phyloP scores from a whole-genome alignment of 2,888 invertebrate genomes.

The Macrosiphum euphorbiae region DNA sequence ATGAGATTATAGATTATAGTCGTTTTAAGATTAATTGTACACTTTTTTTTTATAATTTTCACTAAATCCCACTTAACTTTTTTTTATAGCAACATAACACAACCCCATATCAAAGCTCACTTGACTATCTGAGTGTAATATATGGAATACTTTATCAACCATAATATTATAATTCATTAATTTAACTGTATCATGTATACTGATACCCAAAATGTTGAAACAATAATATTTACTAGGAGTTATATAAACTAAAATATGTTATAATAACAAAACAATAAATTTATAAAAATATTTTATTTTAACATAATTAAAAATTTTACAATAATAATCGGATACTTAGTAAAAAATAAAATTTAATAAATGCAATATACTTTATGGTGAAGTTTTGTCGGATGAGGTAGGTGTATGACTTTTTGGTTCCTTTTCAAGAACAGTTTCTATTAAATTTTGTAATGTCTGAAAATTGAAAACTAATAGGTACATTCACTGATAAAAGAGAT shows the following conservation, averaged over 20 bases:
- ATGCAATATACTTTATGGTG: constrained; percentile 31
- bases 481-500: background rate
- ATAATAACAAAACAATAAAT: constrained; percentile 37
- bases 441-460: constrained; percentile 61
- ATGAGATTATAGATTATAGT: background rate
- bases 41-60: background rate
- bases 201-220: background rate
- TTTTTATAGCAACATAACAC: background rate
- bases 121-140: background rate
- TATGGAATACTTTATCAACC: background rate
- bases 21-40: background rate
- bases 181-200: background rate
- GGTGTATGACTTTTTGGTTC: constrained; percentile 39
- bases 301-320: constrained; percentile 4
- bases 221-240: background rate
- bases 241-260: background rate
- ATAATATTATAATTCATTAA: background rate
- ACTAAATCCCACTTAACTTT: background rate
- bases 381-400: constrained; percentile 45
- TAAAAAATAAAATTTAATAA: background rate
- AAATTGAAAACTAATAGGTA: constrained; percentile 21
- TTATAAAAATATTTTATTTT: constrained; percentile 23
- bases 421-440: constrained; percentile 53
- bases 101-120: background rate
- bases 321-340: constrained; percentile 33